These are phyloP conservation scores for Hexactinellida sp. DNA, from an alignment of 37 sponge, comb jelly and placozoan genomes.

Conservation along the genomic window DNA sequence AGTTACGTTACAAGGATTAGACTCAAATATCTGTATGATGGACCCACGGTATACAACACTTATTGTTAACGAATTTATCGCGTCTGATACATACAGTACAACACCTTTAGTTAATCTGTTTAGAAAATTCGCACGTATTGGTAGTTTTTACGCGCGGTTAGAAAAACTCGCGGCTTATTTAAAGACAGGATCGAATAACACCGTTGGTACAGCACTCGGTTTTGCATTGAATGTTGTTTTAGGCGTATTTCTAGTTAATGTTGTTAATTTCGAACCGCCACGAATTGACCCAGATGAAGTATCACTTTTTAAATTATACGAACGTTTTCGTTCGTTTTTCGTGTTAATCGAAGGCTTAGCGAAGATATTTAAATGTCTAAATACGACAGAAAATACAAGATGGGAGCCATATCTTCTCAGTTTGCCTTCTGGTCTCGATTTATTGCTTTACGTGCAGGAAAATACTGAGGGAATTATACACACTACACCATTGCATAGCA, in stretches of 20 bases:
- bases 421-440: background rate
- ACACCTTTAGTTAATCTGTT: background rate
- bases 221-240: background rate
- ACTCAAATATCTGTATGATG: constrained; percentile 4
- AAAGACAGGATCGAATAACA: background rate
- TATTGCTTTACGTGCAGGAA: background rate
- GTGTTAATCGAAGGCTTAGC: background rate
- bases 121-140: background rate
- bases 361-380: background rate
- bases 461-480: background rate
- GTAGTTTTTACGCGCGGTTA: background rate
- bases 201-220: background rate
- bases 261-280: background rate
- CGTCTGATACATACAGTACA: background rate
- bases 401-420: background rate
- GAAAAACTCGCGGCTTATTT: background rate
- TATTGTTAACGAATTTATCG: background rate
- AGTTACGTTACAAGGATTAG: background rate
- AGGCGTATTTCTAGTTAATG: background rate
- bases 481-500: background rate
- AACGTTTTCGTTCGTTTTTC: background rate
- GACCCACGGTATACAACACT: background rate
- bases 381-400: background rate
- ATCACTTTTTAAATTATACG: background rate
- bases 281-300: background rate